phyloP scores from a whole-genome alignment of 1,140 invertebrate species.

The Pseudomyrmex dendroicus region DNA sequence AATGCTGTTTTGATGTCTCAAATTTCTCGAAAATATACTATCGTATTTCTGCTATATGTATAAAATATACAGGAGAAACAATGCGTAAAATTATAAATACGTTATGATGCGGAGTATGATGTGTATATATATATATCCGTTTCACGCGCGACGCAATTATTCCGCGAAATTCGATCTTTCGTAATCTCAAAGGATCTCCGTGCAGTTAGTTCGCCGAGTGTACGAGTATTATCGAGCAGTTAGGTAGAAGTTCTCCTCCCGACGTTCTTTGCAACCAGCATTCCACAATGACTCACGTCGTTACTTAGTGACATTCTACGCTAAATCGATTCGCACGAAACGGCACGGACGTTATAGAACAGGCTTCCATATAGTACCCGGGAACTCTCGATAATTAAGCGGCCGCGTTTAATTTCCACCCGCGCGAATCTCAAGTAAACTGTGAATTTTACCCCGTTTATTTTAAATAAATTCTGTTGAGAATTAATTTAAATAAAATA shows the following conservation, averaged over 20 bases:
- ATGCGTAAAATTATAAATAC: neutral
- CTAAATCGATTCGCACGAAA: constrained; percentile 58
- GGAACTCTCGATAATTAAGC: constrained; percentile 55
- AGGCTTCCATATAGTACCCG: neutral
- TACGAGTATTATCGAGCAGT: constrained; percentile 55
- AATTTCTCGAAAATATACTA: neutral
- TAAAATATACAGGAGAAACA: neutral
- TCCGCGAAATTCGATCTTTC: constrained; percentile 44
- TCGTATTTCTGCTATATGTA: neutral
- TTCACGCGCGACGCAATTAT: constrained; percentile 23
- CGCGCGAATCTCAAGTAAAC: constrained; percentile 40
- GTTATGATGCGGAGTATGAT: neutral
- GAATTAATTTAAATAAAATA: constrained; percentile 22
- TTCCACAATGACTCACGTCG: constrained; percentile 57
- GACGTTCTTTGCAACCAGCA: constrained; percentile 55
- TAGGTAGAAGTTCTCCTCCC: constrained; percentile 27
- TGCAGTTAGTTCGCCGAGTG: constrained; percentile 37
- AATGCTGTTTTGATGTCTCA: too few species aligned
- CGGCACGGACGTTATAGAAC: constrained; percentile 38
- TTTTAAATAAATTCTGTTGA: neutral
- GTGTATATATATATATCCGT: neutral
- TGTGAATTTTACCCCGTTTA: neutral
- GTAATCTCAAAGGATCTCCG: constrained; percentile 46
- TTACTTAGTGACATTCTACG: constrained; percentile 59
- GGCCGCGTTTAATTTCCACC: constrained; percentile 53